phyloP scores from a whole-genome alignment of 2,113 vertebrate species.

The Hirundichthys speculiger region DNA sequence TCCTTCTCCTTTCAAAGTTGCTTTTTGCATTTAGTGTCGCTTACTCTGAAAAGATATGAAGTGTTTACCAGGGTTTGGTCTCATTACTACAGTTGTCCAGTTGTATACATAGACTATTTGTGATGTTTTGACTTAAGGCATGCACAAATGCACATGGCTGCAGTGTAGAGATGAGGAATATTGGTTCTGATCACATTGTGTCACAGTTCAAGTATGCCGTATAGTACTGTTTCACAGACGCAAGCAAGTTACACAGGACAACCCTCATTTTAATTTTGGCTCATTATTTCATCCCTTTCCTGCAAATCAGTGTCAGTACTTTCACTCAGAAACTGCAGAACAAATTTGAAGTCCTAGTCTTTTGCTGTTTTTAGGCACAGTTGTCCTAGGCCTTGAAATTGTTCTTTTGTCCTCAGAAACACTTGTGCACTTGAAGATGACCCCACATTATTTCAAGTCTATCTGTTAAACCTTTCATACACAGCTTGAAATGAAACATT shows the following conservation, averaged over 20 bases:
- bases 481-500: too few relatives aligned
- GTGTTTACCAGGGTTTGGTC: conserved; percentile 46
- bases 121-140: conserved; percentile 37
- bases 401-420: neutral
- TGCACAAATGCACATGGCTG: conserved; percentile 20
- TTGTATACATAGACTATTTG: conserved; percentile 64
- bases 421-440: too few relatives aligned
- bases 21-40: neutral
- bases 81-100: conserved; percentile 60
- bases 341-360: conserved; percentile 11
- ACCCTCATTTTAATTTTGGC: neutral
- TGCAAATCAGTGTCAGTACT: conserved; percentile 2
- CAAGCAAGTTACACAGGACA: conserved; percentile 2
- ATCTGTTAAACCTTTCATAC: too few relatives aligned
- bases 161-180: conserved; percentile 24
- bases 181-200: conserved; percentile 38
- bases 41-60: conserved; percentile 36
- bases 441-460: too few relatives aligned
- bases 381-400: conserved; percentile 9
- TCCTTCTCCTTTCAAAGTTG: neutral
- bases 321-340: conserved; percentile 3
- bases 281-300: too few relatives aligned
- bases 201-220: conserved; percentile 33
- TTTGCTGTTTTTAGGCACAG: conserved; percentile 6
- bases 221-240: neutral